Evolutionary conservation across 1,140 invertebrate genomes (phyloP), one percentile per base, ranked within the genome.

Genomic region (Forficula auricularia): DNA sequence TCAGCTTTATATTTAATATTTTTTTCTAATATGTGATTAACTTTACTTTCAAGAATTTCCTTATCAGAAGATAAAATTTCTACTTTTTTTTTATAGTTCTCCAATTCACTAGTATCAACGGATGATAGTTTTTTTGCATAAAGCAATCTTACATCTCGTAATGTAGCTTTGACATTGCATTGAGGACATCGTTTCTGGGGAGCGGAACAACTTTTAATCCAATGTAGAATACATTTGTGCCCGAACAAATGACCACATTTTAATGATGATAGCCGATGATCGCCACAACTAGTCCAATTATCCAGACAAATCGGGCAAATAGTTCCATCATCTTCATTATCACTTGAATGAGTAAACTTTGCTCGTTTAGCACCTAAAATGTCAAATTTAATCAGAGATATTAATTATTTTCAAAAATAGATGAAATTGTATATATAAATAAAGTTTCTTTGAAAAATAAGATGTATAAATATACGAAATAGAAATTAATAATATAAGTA

Each of bases 181-280:
- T 84, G 82, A 0, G 90, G 90, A 60, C 90, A 95, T 39, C 68
- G 61, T 16, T 57, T 50, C 13, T 54, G 57, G 8, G 48, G 46
- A 32, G 38, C 44, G 1, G 59, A 59, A 44, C 61, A 58, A 10
- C 50, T 51, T 13, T 52, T 57, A 1, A 95, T 55, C 89, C 88
- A 94, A 36, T 75, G 70, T 27, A 76, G 66, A 15, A 94, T 82
- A 57, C 90, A 95, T 36, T 68, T 71, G 6, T 76, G 61, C 0
- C 89, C 89, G 64, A 91, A 95, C 1, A 94, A 60, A 64, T 95
- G 90, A 1, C 90, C 90, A 65, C 90, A 95, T 51, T 77, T 77
- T 9, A 95, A 62, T 9, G 79, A 77, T 6, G 77, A 77, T 2
- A 92, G 60, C 37, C 85, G 67, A 62, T 94, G 90, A 1, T 73